Evolutionary conservation across 2,113 vertebrate genomes (phyloP).

Genomic region (Xiphias gladius): DNA sequence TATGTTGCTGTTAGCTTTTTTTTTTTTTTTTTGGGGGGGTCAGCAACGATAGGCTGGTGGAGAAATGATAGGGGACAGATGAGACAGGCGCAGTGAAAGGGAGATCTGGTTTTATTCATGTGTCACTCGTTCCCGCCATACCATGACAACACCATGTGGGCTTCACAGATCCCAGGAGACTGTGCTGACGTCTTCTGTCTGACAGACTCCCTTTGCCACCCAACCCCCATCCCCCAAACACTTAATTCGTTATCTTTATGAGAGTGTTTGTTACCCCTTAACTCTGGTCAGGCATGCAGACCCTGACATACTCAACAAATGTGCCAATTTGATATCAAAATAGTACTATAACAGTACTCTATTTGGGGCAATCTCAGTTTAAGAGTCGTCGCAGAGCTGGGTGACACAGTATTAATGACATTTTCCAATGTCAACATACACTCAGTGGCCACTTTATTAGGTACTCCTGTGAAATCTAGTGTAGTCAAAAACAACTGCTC

Average conservation of each 20-base stretch:
- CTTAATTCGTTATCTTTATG: slow-evolving; percentile 49
- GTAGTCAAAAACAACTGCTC: neutral
- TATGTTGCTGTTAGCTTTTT: slow-evolving; percentile 66
- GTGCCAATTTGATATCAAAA: neutral
- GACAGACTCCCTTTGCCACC: slow-evolving; percentile 38
- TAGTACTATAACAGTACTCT: neutral
- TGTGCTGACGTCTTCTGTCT: slow-evolving; percentile 68
- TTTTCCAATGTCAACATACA: neutral
- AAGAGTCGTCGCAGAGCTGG: neutral
- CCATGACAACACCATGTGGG: slow-evolving; percentile 82
- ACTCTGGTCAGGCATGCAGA: neutral
- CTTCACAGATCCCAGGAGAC: slow-evolving; percentile 71
- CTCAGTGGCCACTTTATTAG: neutral
- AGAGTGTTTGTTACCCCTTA: slow-evolving; percentile 13
- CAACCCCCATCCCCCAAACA: slow-evolving; percentile 13
- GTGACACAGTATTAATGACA: neutral
- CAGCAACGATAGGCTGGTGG: slow-evolving; percentile 66
- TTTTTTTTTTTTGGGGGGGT: too few species aligned
- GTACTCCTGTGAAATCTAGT: neutral
- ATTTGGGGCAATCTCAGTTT: neutral
- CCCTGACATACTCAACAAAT: neutral
- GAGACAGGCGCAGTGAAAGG: slow-evolving; percentile 68
- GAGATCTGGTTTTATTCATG: slow-evolving; percentile 72
- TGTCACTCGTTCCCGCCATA: slow-evolving; percentile 74
- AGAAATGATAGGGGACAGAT: slow-evolving; percentile 73